phyloP scores from a whole-genome alignment of 2,113 vertebrate genomes.

The Pelvicachromis taeniatus region DNA sequence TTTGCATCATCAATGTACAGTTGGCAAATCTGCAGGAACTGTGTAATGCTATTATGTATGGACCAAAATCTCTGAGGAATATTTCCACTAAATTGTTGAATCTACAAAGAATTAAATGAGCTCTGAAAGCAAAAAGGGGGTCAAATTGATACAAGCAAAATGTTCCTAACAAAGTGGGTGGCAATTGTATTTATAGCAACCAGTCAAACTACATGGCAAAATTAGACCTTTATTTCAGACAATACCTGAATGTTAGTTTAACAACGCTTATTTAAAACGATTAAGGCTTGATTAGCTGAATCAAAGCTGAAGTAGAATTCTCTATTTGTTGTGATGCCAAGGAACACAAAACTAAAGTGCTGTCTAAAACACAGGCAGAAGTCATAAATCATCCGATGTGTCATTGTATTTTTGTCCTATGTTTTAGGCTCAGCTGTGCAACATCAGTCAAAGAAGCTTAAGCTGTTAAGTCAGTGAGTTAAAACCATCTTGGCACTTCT shows the following conservation, averaged over 20 bases:
- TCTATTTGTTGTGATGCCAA: not conserved
- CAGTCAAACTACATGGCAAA: not conserved
- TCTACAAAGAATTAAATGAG: not conserved
- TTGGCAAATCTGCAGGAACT: not conserved
- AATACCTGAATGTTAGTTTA: not conserved
- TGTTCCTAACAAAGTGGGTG: not conserved
- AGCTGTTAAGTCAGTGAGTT: not conserved
- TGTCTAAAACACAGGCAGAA: not conserved
- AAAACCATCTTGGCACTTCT: not conserved
- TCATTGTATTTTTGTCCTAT: not conserved
- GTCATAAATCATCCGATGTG: not conserved
- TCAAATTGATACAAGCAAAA: not conserved
- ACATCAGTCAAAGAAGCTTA: not conserved
- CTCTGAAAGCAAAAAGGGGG: not conserved
- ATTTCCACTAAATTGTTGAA: not conserved
- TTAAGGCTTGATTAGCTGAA: not conserved
- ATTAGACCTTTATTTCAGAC: not conserved
- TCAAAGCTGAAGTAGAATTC: not conserved
- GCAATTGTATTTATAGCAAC: not conserved
- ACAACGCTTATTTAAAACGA: not conserved
- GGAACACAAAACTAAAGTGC: not conserved
- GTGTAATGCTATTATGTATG: no score
- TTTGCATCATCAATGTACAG: not conserved
- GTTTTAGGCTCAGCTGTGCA: not conserved
- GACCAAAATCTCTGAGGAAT: not conserved